Conservation (phyloP, 2,888 invertebrate species). For the Archips crataeganus region DNA sequence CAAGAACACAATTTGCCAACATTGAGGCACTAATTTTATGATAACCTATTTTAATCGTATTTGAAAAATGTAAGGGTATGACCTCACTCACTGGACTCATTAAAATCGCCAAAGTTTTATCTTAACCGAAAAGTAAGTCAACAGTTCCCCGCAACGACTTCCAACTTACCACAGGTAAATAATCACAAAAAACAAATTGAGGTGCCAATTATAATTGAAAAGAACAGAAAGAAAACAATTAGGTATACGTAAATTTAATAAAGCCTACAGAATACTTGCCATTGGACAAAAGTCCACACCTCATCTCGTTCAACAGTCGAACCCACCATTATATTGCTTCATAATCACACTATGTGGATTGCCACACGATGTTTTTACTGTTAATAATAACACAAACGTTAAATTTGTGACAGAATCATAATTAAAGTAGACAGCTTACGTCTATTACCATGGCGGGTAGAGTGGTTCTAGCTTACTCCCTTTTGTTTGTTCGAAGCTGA, state of each 20-base stretch:
- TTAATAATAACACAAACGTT: background rate
- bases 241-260: background rate
- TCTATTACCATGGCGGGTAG: too few species aligned
- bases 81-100: background rate
- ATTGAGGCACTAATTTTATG: constrained; percentile 48
- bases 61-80: constrained; percentile 2
- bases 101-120: background rate
- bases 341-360: background rate
- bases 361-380: background rate
- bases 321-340: constrained; percentile 1
- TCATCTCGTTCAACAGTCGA: background rate
- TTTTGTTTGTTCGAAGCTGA: too few species aligned
- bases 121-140: background rate
- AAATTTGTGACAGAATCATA: background rate
- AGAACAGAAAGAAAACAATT: background rate
- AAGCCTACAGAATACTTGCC: background rate
- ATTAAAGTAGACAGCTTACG: background rate
- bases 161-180: background rate
- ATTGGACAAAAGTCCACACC: background rate
- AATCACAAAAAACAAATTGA: constrained; percentile 1
- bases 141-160: background rate
- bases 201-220: background rate
- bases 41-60: constrained; percentile 27
- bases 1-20: constrained; percentile 39
- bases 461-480: too few species aligned